Evolutionary conservation across 2,888 invertebrate genomes (phyloP).

Genomic region (Phyto melanocephala): DNA sequence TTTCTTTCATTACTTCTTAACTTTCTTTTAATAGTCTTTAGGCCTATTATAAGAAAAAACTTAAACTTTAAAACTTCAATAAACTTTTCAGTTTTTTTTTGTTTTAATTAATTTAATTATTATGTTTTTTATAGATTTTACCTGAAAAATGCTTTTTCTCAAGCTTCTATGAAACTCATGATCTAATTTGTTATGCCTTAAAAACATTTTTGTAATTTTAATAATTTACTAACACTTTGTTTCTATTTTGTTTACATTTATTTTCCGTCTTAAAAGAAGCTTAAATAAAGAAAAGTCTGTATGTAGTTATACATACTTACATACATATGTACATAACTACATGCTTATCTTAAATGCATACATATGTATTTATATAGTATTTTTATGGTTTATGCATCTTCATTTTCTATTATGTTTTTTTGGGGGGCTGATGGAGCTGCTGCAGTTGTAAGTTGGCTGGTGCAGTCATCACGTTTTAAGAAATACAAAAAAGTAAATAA

Average conservation of each 20-base stretch:
- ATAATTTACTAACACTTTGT: conserved; percentile 30
- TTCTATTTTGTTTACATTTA: conserved; percentile 32
- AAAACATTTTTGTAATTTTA: background rate
- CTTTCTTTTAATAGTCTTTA: too few relatives aligned
- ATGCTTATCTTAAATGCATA: too few relatives aligned
- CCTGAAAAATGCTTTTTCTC: background rate
- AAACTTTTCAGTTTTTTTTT: background rate
- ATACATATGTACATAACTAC: too few relatives aligned
- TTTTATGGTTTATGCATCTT: conserved; percentile 48
- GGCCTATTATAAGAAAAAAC: too few relatives aligned
- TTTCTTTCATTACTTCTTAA: too few relatives aligned
- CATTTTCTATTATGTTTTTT: conserved; percentile 41
- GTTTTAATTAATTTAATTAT: background rate
- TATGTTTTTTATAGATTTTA: background rate
- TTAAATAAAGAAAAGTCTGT: background rate
- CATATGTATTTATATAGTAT: too few relatives aligned
- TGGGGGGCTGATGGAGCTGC: conserved; percentile 44
- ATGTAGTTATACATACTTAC: background rate
- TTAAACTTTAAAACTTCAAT: too few relatives aligned
- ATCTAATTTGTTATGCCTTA: conserved; percentile 5
- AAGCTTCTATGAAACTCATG: conserved; percentile 7
- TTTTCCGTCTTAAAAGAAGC: background rate
- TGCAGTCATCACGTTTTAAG: conserved; percentile 53
- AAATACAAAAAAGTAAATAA: conserved; percentile 17
- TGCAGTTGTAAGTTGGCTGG: conserved; percentile 35